These are phyloP conservation scores for Chlorodrepanis virens DNA, from an alignment of 2,113 vertebrate genomes.

Conservation along the genomic window DNA sequence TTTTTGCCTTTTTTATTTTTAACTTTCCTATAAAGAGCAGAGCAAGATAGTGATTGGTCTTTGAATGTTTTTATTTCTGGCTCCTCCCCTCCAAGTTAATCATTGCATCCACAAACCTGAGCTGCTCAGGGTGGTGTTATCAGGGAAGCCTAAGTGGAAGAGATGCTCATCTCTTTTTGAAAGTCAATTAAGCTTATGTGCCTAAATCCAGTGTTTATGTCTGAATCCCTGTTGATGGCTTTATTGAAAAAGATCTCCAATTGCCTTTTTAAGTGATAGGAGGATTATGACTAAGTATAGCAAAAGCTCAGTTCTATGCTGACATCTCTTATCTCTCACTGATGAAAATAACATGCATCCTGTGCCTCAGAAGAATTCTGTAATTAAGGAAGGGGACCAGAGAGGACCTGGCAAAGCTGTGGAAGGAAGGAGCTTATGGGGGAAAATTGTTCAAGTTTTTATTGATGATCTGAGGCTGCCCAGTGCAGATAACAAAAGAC, in stretches of 20 bases:
- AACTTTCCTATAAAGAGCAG: not conserved
- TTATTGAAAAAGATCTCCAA: slow-evolving; percentile 26
- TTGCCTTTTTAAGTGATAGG: slow-evolving; percentile 23
- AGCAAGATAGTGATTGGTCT: not conserved
- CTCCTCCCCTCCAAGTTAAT: not conserved
- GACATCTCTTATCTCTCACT: not conserved
- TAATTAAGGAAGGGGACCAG: not conserved
- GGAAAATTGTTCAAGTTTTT: not conserved
- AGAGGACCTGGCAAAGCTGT: not conserved
- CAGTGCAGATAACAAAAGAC: not conserved
- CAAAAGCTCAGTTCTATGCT: not conserved
- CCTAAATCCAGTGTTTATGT: slow-evolving; percentile 1
- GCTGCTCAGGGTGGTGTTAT: not conserved
- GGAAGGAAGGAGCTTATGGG: not conserved
- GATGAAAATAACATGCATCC: not conserved
- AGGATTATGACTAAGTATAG: slow-evolving; percentile 9
- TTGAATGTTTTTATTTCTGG: not conserved
- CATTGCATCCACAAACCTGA: not conserved
- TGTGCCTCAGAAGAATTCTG: not conserved
- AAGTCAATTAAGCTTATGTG: slow-evolving; percentile 29
- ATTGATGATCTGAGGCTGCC: not conserved
- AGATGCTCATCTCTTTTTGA: slow-evolving; percentile 11
- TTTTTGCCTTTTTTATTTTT: too few species aligned
- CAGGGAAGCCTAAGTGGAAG: not conserved
- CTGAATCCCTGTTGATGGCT: not conserved